Conservation (phyloP, 2,113 vertebrate genomes). For the Lanius collurio region DNA sequence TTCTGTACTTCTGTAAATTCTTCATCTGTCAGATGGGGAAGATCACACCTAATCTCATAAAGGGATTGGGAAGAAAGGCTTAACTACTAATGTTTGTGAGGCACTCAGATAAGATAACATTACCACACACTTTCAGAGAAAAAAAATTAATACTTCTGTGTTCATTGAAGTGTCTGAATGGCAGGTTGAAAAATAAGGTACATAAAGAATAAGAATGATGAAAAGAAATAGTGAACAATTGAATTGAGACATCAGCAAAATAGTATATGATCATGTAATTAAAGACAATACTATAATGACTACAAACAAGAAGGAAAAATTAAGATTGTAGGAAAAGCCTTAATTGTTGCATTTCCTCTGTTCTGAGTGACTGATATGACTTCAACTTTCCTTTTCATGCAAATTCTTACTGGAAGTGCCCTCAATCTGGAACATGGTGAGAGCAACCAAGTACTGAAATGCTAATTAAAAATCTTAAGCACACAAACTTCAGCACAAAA, state of each 20-base stretch:
- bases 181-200: constrained; percentile 61
- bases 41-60: constrained; percentile 29
- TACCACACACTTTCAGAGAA: neutral
- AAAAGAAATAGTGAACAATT: constrained; percentile 60
- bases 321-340: constrained; percentile 14
- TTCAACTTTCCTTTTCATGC: neutral
- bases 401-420: neutral
- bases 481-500: neutral
- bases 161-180: constrained; percentile 61
- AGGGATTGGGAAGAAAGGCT: constrained; percentile 30
- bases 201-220: constrained; percentile 55
- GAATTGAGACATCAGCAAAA: constrained; percentile 47
- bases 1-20: constrained; percentile 8
- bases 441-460: neutral
- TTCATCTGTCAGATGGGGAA: constrained; percentile 11
- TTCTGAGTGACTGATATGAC: neutral
- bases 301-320: constrained; percentile 55
- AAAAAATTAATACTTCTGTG: constrained; percentile 55
- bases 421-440: neutral
- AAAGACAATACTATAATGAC: constrained; percentile 41
- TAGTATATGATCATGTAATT: constrained; percentile 61
- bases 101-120: constrained; percentile 21
- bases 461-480: neutral
- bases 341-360: constrained; percentile 29
- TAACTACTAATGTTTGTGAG: constrained; percentile 51